Base-by-base conservation (phyloP, 2,888 invertebrate genomes). In the Reticulitermes lucifugus region DNA sequence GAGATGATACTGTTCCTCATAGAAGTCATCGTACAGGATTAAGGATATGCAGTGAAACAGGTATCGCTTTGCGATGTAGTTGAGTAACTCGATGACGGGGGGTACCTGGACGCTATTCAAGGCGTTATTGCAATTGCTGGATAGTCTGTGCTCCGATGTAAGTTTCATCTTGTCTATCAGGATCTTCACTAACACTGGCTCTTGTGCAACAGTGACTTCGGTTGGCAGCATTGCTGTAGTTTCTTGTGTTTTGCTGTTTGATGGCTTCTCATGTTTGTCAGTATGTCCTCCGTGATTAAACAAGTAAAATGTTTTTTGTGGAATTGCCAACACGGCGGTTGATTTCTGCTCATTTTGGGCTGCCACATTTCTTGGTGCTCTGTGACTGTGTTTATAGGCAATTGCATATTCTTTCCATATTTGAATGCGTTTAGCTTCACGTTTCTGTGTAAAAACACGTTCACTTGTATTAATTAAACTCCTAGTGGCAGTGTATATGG, bases 21-120 rank as follows among this genome's bases (percentile, higher is more conserved):
- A 92, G 89, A 91, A 91, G 85, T 88, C 91, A 86, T 96, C 95
- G 88, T 95, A 95, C n/a, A 95, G 92, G 86, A 95, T 92, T 3
- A 94, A 92, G 2, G 95, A 93, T 0, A 93, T 93, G 88, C 96
- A 96, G 85, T 93, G 93, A n/a, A 90, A 90, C 46, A 95, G 89
- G 90, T 95, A 94, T 14, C 92, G 92, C 0, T 90, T 80, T 0
- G 94, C 93, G 65, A 96, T 91, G 88, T 93, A 93, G 86, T 93
- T 92, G 9, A 96, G 89, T 22, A 96, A 91, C 79, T 91, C 91
- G 1, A 94, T 93, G 18, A 96, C 90, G 0, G 91, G 89, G 0
- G 91, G n/a, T 41, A 21, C 18, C 41, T 65, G 25, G n/a, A 25
- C n/a, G 25, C 65, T 65, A 25, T 65, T n/a, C 25, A n/a, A 65